Base-by-base conservation (phyloP, 2,888 invertebrate species). In the Rotaria magnacalcarata region DNA sequence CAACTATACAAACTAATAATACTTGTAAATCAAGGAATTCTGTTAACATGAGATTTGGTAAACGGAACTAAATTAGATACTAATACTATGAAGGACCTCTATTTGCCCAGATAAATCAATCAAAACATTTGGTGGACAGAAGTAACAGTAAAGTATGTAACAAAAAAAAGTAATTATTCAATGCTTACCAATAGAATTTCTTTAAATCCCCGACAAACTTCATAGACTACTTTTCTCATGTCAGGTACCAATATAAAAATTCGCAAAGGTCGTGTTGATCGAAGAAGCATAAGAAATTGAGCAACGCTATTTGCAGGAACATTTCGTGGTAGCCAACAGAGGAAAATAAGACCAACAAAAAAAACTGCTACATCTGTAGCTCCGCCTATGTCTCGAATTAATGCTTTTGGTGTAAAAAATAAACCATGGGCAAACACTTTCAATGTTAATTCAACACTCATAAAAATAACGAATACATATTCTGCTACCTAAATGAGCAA, bases 191-290 rank as follows among this genome's bases (percentile, higher is more conserved):
- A 92, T 85, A 98, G 92, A 89, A 99, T 99, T 92, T 99, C 99
- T 92, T 98, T 98, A 92, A 99, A 99, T 52, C 99, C 99, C 88
- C 97, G 93, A 90, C 97, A 97, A 86, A 99, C 93, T 90, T 99
- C 99, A 91, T 96, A 97, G 86, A 99, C 99, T 43, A 99, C 97
- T 92, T 97, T 96, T 88, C 98, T 93, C 96, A 99, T 99, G 91
- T 99, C 99, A 85, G 99, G 99, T 54, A 99, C 97, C 86, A 98
- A 93, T 52, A 97, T 97, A 92, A 99, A 99, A 89, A 99, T 99
- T 86, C 99, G 92, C 87, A 99, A 92, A 5, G 99, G 99, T 19
- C 99, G 93, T 88, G 99, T 94, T 91, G 98, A 98, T 86, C 99
- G 94, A 88, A 98, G 92, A 88, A 99, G 96, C 96, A 99, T 96